phyloP scores from a whole-genome alignment of 2,113 vertebrate genomes.

The Tupaia chinensis region DNA sequence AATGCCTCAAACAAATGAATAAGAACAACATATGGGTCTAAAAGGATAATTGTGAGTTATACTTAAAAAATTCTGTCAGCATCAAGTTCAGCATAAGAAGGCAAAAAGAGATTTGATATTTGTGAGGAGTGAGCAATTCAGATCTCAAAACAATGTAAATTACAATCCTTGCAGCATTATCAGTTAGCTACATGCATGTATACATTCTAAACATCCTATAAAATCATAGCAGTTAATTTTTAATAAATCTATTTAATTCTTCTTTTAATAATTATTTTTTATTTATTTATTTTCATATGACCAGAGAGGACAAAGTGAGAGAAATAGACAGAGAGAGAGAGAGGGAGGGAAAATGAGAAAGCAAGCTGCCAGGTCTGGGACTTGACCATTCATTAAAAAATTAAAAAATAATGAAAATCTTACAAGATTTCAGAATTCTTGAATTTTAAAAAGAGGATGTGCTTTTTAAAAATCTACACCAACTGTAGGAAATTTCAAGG shows the following conservation, averaged over 20 bases:
- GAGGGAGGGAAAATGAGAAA: too few relatives aligned
- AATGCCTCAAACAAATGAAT: neutral
- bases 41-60: neutral
- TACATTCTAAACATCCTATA: neutral
- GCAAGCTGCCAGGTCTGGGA: too few relatives aligned
- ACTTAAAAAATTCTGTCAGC: neutral
- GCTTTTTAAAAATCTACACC: neutral
- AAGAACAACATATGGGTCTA: neutral
- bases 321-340: too few relatives aligned
- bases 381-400: too few relatives aligned
- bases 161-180: neutral
- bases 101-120: neutral
- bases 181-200: neutral
- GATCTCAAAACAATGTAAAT: neutral
- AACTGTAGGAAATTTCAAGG: neutral
- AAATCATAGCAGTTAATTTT: neutral
- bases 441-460: neutral
- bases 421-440: neutral
- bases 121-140: neutral
- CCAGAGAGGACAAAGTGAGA: too few relatives aligned
- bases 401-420: neutral
- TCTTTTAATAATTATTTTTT: too few relatives aligned
- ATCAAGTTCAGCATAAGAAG: neutral
- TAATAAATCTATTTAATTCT: too few relatives aligned
- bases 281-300: too few relatives aligned